Evolutionary conservation across 2,888 invertebrate species (phyloP), one percentile per base, ranked within the genome.

Genomic region (Rhorus exstirpatorius): DNA sequence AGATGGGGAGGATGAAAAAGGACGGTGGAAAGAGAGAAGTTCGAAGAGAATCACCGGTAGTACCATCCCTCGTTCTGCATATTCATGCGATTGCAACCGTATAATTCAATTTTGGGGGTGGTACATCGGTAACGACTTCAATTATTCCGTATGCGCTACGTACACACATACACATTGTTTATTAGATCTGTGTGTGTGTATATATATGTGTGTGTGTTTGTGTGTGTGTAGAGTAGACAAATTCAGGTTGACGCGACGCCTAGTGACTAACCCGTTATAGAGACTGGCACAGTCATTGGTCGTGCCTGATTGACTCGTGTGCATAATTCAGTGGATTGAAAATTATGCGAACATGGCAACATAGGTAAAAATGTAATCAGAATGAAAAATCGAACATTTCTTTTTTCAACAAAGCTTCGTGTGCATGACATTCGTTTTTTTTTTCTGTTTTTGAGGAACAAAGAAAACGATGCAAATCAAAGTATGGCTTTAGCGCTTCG

Each of bases 91-190:
- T 41, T 51, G 75, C 51, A 65, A 53, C 68, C 67, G 81, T 71
- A 77, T 86, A 84, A 87, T 87, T 87, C 86, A 86, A 87, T 87
- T 85, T 84, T 82, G 79, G 83, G 82, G 78, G 85, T 71, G 83
- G 80, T 77, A 84, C 85, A 87, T 84, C 84, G 84, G 84, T 85
- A 87, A 87, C 85, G 84, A 85, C 84, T 84, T 84, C 81, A 84
- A 85, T 86, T 85, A 87, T 87, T 87, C 84, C 81, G 61, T 79
- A 74, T 81, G 61, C 76, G n/a, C 68, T 68, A 44, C 44, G 63
- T 71, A 60, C 26, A 79, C 53, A 78, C 68, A 53, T 51, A 60
- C 17, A 3, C 49, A 17, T 44, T 21, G 10, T n/a, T n/a, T 24
- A 60, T 19, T 1, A 38, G 0, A 21, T 70, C 55, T 75, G 17